Evolutionary conservation across 2,888 invertebrate genomes (phyloP).

Genomic region (Hyalella azteca): DNA sequence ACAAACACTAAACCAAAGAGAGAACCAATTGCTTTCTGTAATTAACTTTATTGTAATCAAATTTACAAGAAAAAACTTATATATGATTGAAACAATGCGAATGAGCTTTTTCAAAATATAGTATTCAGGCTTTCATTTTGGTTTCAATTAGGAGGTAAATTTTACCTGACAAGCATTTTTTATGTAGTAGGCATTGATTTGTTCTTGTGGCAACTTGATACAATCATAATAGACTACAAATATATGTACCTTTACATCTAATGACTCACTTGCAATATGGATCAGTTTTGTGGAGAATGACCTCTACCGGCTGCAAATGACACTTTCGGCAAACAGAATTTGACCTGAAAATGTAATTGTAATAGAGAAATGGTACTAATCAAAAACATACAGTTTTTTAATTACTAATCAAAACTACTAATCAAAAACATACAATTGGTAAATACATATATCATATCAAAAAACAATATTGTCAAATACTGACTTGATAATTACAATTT

Average conservation of each 20-base stretch:
- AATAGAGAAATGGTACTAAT: neutral
- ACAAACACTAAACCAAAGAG: too few relatives aligned
- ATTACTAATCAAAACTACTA: neutral
- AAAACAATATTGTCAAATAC: neutral
- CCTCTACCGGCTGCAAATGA: neutral
- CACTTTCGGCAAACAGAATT: slow-evolving; percentile 1
- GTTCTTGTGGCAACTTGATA: neutral
- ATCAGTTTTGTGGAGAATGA: neutral
- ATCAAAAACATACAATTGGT: neutral
- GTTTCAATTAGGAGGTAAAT: neutral
- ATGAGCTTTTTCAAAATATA: neutral
- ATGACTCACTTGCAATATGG: slow-evolving; percentile 14
- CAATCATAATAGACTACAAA: neutral
- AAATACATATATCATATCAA: neutral
- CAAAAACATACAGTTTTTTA: neutral
- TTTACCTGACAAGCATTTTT: neutral
- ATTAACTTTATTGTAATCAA: too few relatives aligned
- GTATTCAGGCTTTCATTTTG: neutral
- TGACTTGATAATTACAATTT: neutral
- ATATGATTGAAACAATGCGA: neutral
- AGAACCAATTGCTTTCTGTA: too few relatives aligned
- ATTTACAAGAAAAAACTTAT: too few relatives aligned
- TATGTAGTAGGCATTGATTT: neutral
- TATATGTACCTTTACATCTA: neutral
- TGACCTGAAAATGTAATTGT: neutral